Percentiles rank a stretch among this genome's conserved stretches.
These are phyloP conservation scores for Diadophis punctatus DNA, from an alignment of 2,113 vertebrate genomes.

Conservation along the genomic window DNA sequence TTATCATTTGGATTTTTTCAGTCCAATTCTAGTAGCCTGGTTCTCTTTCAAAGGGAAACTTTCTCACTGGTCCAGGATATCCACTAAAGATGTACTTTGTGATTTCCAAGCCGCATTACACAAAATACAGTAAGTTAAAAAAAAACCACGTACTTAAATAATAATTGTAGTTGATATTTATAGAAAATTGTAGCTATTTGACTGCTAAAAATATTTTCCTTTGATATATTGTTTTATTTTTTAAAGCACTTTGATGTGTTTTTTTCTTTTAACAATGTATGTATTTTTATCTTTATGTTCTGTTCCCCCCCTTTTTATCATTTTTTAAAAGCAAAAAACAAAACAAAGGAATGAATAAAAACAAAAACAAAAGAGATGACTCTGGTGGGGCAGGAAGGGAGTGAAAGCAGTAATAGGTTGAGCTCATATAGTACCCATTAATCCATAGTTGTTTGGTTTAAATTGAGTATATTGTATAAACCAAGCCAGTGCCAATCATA, in stretches of 20 bases:
- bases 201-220: not conserved
- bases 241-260: not conserved
- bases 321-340: not conserved
- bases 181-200: not conserved
- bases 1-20: not conserved
- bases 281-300: not conserved
- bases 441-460: not conserved
- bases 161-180: not conserved
- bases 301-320: not conserved
- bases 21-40: not conserved
- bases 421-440: not conserved
- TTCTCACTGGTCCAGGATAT: not conserved
- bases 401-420: not conserved
- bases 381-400: not conserved
- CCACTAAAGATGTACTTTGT: not conserved
- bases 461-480: not conserved
- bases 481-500: not conserved
- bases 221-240: not conserved
- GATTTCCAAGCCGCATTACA: not conserved
- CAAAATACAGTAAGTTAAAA: not conserved
- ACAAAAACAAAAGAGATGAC: not conserved
- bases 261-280: not conserved
- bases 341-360: not conserved
- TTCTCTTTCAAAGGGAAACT: not conserved
- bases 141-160: not conserved